Conservation (phyloP, 2,888 invertebrate genomes). For the Troides helena region DNA sequence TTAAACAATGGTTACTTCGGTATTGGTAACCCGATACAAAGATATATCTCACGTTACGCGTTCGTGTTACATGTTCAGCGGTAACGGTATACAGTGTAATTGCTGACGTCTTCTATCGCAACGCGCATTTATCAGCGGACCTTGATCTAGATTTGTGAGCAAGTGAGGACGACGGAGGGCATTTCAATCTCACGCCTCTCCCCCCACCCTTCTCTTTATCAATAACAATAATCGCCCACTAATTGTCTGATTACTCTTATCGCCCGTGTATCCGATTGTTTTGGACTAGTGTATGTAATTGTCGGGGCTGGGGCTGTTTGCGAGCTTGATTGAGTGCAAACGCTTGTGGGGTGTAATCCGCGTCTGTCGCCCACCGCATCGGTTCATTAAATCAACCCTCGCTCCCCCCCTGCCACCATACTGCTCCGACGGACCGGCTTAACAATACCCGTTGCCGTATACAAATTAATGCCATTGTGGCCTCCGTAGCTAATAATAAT, state of each 20-base stretch:
- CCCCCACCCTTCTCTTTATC: conserved; percentile 32
- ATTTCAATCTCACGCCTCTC: conserved; percentile 39
- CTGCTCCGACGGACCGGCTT: conserved; percentile 38
- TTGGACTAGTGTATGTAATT: conserved; percentile 74
- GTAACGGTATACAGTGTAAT: conserved; percentile 12
- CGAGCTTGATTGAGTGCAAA: conserved; percentile 78
- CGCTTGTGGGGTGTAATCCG: conserved; percentile 75
- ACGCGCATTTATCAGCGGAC: conserved; percentile 31
- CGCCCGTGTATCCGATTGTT: conserved; percentile 70
- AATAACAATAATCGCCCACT: conserved; percentile 50
- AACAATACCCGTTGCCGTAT: conserved; percentile 66
- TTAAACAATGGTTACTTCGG: neutral
- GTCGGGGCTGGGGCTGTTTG: conserved; percentile 75
- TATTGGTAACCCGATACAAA: neutral
- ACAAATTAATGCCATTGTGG: conserved; percentile 76
- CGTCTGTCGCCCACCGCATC: conserved; percentile 73
- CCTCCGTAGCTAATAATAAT: conserved; percentile 27
- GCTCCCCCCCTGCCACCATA: conserved; percentile 39
- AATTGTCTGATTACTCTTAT: conserved; percentile 67
- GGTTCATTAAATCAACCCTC: conserved; percentile 75
- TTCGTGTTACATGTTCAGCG: conserved; percentile 16
- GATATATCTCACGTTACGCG: conserved; percentile 12
- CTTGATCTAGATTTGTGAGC: conserved; percentile 31
- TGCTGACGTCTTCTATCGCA: conserved; percentile 26
- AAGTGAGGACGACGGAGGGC: conserved; percentile 17